Percentiles rank a stretch among this genome's conserved stretches.
Evolutionary conservation across 2,888 invertebrate species (phyloP).

Genomic region (Philaethria dido): DNA sequence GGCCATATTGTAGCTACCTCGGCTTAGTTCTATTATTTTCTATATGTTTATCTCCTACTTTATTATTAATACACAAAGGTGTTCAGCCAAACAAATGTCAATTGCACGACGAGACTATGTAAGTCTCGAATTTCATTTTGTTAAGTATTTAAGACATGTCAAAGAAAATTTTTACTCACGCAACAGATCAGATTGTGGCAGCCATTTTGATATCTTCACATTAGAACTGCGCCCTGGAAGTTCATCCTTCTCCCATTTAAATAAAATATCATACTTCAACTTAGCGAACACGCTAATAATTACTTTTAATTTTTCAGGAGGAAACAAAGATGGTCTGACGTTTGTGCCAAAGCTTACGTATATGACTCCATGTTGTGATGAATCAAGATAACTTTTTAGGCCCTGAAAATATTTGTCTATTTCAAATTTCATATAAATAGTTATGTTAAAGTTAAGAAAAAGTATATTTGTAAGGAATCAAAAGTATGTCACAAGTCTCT

Average conservation of each 20-base stretch:
- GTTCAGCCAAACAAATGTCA: no score
- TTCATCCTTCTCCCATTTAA: slow-evolving; percentile 58
- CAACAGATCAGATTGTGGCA: slow-evolving; percentile 62
- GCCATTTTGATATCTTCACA: slow-evolving; percentile 64
- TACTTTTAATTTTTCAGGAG: slow-evolving; percentile 53
- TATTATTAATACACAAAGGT: no score
- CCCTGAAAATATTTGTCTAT: slow-evolving; percentile 51
- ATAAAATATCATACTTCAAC: slow-evolving; percentile 68
- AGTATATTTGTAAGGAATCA: no score
- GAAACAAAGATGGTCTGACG: slow-evolving; percentile 55
- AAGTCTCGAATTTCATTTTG: no score
- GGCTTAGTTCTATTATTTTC: no score
- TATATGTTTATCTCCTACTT: no score
- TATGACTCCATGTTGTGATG: slow-evolving; percentile 66
- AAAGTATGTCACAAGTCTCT: no score
- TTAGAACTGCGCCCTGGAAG: slow-evolving; percentile 54
- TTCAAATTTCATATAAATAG: not conserved
- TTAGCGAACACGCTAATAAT: slow-evolving; percentile 61
- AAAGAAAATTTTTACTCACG: slow-evolving; percentile 45
- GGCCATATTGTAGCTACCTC: no score
- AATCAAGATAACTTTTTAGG: slow-evolving; percentile 61
- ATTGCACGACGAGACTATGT: no score
- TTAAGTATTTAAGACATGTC: no score
- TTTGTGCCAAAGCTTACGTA: slow-evolving; percentile 74
- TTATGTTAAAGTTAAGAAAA: not conserved